Conservation (phyloP, 53 echinoderm and acorn worm species). For the Patiria pectinifera region DNA sequence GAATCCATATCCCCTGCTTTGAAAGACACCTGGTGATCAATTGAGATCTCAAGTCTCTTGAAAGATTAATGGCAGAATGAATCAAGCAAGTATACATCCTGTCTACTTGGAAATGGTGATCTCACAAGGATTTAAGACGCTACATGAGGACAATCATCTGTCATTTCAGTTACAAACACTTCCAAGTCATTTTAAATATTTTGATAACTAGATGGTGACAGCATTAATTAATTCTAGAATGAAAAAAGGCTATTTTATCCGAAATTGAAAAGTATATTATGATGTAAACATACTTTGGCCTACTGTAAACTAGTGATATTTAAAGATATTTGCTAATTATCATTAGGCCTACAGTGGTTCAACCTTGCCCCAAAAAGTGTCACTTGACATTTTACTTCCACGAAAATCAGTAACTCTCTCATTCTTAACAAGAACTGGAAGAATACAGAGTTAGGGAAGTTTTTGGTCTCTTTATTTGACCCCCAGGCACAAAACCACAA, state of each 20-base stretch:
- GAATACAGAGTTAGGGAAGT: not conserved
- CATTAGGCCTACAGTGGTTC: not conserved
- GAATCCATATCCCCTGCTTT: not conserved
- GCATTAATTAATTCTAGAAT: too few relatives aligned
- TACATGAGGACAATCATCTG: not conserved
- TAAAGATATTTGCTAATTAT: too few relatives aligned
- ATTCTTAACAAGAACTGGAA: not conserved
- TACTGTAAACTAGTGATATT: too few relatives aligned
- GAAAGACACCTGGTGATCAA: not conserved
- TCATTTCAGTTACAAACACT: too few relatives aligned
- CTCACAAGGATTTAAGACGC: not conserved
- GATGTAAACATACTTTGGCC: too few relatives aligned
- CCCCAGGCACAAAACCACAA: conserved; percentile 12
- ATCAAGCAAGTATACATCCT: not conserved
- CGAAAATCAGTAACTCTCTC: not conserved
- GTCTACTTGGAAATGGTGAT: not conserved
- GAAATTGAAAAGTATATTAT: too few relatives aligned
- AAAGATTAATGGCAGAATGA: not conserved
- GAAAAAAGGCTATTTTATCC: too few relatives aligned
- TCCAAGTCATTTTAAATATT: too few relatives aligned
- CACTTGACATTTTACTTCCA: not conserved
- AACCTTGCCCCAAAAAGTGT: not conserved
- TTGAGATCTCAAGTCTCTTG: not conserved
- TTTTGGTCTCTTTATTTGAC: not conserved
- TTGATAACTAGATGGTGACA: too few relatives aligned